Base-by-base conservation (phyloP, 53 echinoderm and acorn worm genomes). In the Antedon mediterranea region DNA sequence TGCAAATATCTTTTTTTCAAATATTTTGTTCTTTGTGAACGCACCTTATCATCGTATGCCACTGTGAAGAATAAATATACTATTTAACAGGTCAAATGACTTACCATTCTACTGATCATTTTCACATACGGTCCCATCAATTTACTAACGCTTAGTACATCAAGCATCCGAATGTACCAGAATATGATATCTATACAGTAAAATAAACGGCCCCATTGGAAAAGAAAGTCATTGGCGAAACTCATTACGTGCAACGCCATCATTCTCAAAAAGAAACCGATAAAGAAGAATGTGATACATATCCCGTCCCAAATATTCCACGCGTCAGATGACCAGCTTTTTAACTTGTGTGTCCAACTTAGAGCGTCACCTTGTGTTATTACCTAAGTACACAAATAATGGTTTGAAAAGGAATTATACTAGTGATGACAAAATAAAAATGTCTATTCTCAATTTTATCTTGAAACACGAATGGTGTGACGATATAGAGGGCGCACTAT, bases 71-170 rank as follows among this genome's bases (percentile, higher is more conserved):
- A 23, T 44, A 57, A 13, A 44, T 23, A 15, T 44, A 44, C 13
- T 23, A 44, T 13, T 44, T 23, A 44, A 15, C 72, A 29, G 4
- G 20, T 72, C 6, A 6, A 4, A 37, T 11, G 34, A 30, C 93
- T 81, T 75, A 94, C 95, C 95, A 94, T 94, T 43, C 74, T 83
- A 30, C 87, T 84, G 33, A 91, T 85, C 91, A 91, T 91, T 34
- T 91, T 94, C 30, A 91, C 89, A 29, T 89, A 89, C 0, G 95
- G 91, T 43, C 95, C 95, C 81, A 91, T 91, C 29, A 90, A 33
- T 15, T 87, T 87, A 75, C 89, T 86, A 28, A 94, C 91, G 71
- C 91, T 91, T 71, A 86, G 82, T 37, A 94, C 85, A 70, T 94
- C 91, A 14, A 94, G 81, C 26, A 94, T 70, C 14, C 95, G 78